Evolutionary conservation across 2,113 vertebrate species (phyloP), one percentile per base, ranked within the genome.

Genomic region (Vidua chalybeata): DNA sequence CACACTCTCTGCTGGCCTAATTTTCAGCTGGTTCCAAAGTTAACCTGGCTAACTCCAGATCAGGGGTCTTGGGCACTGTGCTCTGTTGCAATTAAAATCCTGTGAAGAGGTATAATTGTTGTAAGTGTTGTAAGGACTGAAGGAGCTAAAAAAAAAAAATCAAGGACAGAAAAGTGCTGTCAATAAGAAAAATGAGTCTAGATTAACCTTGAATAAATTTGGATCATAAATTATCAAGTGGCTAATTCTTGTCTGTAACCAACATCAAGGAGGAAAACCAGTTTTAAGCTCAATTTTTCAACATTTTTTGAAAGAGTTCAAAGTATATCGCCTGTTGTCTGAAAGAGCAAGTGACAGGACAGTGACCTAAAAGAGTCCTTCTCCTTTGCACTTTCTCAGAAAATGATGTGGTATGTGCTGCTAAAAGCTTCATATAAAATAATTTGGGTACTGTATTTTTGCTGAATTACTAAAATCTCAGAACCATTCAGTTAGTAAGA

Each of bases 191-290:
- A 92, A 94, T 84, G 22, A 87, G 48, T 77, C 51, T 72, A 68
- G 67, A 61, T 84, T 94, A 88, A 84, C 64, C 64, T 35, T 81
- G 77, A 95, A 89, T 84, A 94, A 66, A 92, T 87, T 81, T 74
- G 43, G 33, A 19, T 93, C 73, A 59, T 89, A 81, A 93, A 92
- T 92, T 92, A 83, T 80, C 30, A 35, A 73, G 49, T 85, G 54
- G 22, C 46, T 81, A 11, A 26, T 95, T 86, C 31, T 89, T 89
- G 39, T 58, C 37, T 86, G 43, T 62, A 69, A 43, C 31, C 64
- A 76, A 14, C 13, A 56, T 63, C 63, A 86, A 83, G 26, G 64
- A 69, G 31, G 31, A 92, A 84, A 62, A 73, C 0, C 51, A 74
- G 18, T 71, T 92, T 80, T 63, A 77, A 81, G 35, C 8, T 91